Percentiles rank a stretch among this genome's conserved stretches.
Conservation (phyloP, 2,113 vertebrate genomes). For the Psittacus erithacus region DNA sequence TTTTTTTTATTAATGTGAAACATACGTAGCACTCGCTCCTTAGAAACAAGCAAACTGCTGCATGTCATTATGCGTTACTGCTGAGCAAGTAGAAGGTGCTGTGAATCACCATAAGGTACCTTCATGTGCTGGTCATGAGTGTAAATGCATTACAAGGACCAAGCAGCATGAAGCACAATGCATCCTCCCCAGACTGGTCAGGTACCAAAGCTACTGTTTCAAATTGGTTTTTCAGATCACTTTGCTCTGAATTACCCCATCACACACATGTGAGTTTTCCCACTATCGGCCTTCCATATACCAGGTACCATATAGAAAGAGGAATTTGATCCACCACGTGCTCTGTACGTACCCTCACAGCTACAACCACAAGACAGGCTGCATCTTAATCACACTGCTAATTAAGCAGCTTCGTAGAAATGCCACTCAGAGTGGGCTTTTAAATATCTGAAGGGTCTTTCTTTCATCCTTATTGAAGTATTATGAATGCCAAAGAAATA, state of each 20-base stretch:
- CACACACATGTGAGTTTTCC: rapidly evolving
- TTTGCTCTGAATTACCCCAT: background rate
- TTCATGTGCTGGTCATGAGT: rapidly evolving
- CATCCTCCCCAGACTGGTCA: background rate
- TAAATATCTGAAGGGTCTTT: constrained; percentile 1
- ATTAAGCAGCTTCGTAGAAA: constrained; percentile 35
- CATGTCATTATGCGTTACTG: background rate
- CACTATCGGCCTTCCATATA: background rate
- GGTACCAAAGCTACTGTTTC: background rate
- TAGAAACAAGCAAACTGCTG: background rate
- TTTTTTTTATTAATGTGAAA: background rate
- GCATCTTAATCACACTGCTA: constrained; percentile 1
- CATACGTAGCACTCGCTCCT: background rate
- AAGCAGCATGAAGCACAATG: background rate
- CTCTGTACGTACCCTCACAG: background rate
- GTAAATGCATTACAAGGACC: background rate
- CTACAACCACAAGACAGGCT: background rate
- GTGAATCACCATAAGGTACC: background rate
- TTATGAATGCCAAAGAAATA: constrained; percentile 23
- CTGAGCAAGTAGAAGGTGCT: background rate
- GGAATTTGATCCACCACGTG: background rate
- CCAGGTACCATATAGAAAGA: background rate
- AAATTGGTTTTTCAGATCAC: background rate
- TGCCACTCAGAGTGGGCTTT: background rate
- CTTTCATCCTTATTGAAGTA: constrained; percentile 21